These are phyloP conservation scores for Falco novaeseelandiae DNA, from an alignment of 2,797 vertebrate genomes.

Conservation along the genomic window DNA sequence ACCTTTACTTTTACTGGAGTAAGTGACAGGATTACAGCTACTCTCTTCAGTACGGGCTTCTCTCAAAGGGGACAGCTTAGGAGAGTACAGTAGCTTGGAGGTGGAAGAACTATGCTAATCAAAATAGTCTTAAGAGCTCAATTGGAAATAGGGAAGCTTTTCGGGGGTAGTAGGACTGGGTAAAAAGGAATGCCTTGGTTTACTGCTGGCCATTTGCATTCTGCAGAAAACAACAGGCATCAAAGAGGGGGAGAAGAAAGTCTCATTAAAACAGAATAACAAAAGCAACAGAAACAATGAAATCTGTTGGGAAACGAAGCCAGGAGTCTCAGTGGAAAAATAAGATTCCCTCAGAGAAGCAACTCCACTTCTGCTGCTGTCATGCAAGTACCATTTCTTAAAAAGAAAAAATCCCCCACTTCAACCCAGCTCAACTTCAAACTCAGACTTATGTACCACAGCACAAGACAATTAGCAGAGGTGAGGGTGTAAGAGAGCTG, in stretches of 20 bases:
- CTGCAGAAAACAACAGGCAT: not conserved
- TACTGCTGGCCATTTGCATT: not conserved
- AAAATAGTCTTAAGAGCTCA: not conserved
- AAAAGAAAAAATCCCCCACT: not conserved
- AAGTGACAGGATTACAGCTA: not conserved
- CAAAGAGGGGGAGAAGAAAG: not conserved
- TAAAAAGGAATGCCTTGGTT: not conserved
- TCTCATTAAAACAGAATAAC: not conserved
- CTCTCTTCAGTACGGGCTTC: not conserved
- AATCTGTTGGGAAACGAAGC: conserved; percentile 6
- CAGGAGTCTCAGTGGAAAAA: not conserved
- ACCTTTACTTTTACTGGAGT: not conserved
- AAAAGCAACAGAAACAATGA: conserved; percentile 46
- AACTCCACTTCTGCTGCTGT: not conserved
- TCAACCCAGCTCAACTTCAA: not conserved
- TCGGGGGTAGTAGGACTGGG: not conserved
- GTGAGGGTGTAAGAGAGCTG: not conserved
- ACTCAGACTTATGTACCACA: not conserved
- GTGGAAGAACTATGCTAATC: not conserved
- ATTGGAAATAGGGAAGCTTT: not conserved
- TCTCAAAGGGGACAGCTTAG: not conserved
- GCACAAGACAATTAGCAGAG: not conserved
- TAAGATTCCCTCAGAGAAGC: not conserved
- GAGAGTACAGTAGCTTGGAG: not conserved
- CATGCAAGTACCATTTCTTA: not conserved